Evolutionary conservation across 2,113 vertebrate genomes (phyloP), one percentile per base, ranked within the genome.

Genomic region (Rhineura floridana): DNA sequence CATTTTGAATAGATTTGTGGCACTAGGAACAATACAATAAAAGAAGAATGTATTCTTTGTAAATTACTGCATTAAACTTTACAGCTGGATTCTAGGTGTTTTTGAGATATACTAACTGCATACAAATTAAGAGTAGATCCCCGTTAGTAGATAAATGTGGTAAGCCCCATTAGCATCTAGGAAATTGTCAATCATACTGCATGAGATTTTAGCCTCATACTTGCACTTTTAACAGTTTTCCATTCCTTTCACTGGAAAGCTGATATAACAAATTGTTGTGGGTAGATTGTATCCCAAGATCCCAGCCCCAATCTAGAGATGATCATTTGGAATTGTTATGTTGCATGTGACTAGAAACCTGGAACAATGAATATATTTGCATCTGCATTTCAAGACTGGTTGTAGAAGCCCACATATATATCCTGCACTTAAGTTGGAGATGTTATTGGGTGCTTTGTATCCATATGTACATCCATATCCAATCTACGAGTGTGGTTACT

Each of bases 21-120:
- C 81, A 65, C 12, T 48, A 52, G 33, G 5, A 48, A 73, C 65
- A 39, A 5, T 17, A 55, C 39, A 33, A 55, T 12, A 55, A 72
- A 63, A 72, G 76, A 33, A 84, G 15, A 50, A 81, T 42, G 73
- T 52, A 73, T 55, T 42, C 30, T 85, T 11, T 88, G n/a, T 73
- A 87, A 81, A 48, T 69, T 42, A 80, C 82, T 55, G 42, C 1
- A 0, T 44, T 30, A 83, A 39, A 4, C 9, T 28, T 10, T 67
- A 19, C n/a, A 30, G 72, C 90, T 65, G 23, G n/a, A 88, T 92
- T 91, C 76, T 78, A 81, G 48, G 19, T 90, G 42, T 4, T 88
- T n/a, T 59, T 84, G 33, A 72, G 21, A 52, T 50, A 78, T 72
- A 0, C 0, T 81, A 88, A 78, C 80, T 79, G 84, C 0, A 0